Evolutionary conservation across 1,140 invertebrate genomes (phyloP), one percentile per base, ranked within the genome.

Genomic region (Ooceraea biroi): DNA sequence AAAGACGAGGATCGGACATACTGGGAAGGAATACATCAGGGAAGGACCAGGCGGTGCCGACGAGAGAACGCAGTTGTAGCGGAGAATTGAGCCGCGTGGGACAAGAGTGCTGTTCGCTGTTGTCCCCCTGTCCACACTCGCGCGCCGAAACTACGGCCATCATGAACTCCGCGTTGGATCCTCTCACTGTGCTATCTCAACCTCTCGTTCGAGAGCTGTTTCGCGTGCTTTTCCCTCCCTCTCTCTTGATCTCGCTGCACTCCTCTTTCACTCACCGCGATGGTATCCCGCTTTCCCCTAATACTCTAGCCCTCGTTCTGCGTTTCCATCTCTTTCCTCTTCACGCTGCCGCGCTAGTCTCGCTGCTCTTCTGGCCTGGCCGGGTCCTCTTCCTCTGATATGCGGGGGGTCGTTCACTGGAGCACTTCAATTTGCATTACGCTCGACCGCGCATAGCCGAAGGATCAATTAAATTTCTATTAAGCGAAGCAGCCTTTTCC

Each of bases 391-490:
- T 82, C 80, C 76, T 80, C 76, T 44, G 76, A 71, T 58, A 69
- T 76, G 76, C 83, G 71, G 50, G n/a, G 2, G 85, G 71, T 87
- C 86, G 69, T 85, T 85, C 86, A 69, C 83, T 82, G 74, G 78
- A 85, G 72, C 89, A 89, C 90, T 92, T 91, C 91, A 92, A 93
- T 93, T 93, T 93, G 91, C 91, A 92, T 93, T 92, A 91, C 90
- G 89, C 86, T 85, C 91, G 88, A 92, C 87, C 86, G 92, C 92
- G 89, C 88, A 92, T 91, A 93, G 91, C 90, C 91, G 88, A 92
- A 93, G 91, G 92, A 93, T 93, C 92, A 93, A 93, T 93, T 93
- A 93, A 93, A 93, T 93, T 93, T 93, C 93, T 93, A 93, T 93
- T 92, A 93, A 93, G 90, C 89, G 82, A 80, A 85, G 87, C 89